Percentiles rank a stretch among this genome's conserved stretches.
Conservation (phyloP, 1,140 invertebrate species). For the Yoshiicerus persimilis region DNA sequence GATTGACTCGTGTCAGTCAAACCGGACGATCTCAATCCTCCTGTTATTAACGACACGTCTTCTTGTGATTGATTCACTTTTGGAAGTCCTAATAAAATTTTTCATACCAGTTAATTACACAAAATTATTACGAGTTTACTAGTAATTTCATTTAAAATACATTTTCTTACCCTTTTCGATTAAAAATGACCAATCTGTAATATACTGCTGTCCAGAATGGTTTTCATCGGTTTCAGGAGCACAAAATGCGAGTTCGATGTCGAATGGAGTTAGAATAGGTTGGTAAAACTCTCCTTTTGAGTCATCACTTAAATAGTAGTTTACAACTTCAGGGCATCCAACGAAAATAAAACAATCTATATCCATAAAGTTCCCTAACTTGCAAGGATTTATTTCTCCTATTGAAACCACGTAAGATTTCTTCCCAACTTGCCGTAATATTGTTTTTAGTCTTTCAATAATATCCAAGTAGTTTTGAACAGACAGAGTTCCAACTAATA, state of each 20-base stretch:
- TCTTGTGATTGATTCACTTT: slow-evolving; percentile 19
- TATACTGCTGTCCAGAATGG: slow-evolving; percentile 22
- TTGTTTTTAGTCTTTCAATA: slow-evolving; percentile 71
- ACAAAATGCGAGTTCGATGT: slow-evolving; percentile 78
- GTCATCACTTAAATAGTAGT: slow-evolving; percentile 66
- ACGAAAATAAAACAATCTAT: slow-evolving; percentile 79
- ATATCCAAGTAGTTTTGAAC: slow-evolving; percentile 76
- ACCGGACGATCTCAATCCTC: slow-evolving; percentile 25
- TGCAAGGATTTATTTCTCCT: slow-evolving; percentile 87
- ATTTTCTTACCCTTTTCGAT: slow-evolving; percentile 29
- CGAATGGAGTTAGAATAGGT: slow-evolving; percentile 87
- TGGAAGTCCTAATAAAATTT: slow-evolving; percentile 22
- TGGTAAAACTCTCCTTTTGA: slow-evolving; percentile 78
- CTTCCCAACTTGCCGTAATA: slow-evolving; percentile 73
- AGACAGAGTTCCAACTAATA: slow-evolving; percentile 83
- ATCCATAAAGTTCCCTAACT: slow-evolving; percentile 90
- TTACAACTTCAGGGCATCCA: slow-evolving; percentile 72
- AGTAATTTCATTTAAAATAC: not conserved
- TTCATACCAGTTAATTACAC: not conserved
- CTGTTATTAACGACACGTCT: slow-evolving; percentile 42
- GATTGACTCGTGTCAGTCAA: not conserved
- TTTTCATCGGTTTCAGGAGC: not conserved
- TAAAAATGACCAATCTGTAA: slow-evolving; percentile 28
- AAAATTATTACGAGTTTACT: not conserved
- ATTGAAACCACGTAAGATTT: slow-evolving; percentile 88